Conservation (phyloP, 2,888 invertebrate species). For the Eupithecia pulchellata region DNA sequence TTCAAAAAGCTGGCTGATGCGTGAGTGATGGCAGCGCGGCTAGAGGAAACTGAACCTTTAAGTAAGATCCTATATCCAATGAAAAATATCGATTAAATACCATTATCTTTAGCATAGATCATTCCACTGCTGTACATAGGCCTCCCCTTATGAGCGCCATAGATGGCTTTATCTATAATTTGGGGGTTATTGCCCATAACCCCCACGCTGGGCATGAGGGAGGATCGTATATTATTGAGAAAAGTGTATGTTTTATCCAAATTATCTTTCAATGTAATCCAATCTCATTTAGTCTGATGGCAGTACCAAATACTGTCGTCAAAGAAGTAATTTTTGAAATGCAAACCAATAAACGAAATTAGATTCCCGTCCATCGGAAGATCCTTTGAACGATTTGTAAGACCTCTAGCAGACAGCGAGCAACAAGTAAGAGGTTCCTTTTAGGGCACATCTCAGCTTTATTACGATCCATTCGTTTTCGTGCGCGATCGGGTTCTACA, state of each 20-base stretch:
- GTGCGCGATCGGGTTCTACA: slow-evolving; percentile 55
- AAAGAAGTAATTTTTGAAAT: slow-evolving; percentile 13
- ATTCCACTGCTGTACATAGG: too few relatives aligned
- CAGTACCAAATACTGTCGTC: background rate
- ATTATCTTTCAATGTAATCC: background rate
- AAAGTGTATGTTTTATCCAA: too few relatives aligned
- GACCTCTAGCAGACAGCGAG: slow-evolving; percentile 56
- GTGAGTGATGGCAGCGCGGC: background rate
- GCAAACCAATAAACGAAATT: slow-evolving; percentile 27
- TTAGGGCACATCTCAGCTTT: slow-evolving; percentile 68
- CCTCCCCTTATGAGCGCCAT: too few relatives aligned
- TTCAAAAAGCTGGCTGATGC: background rate
- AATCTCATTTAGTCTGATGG: background rate
- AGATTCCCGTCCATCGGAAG: slow-evolving; percentile 26
- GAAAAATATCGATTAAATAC: background rate
- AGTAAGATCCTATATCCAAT: background rate
- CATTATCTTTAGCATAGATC: too few relatives aligned
- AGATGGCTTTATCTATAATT: too few relatives aligned
- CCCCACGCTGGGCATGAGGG: too few relatives aligned
- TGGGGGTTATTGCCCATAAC: too few relatives aligned
- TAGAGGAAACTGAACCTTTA: background rate
- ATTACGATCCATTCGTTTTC: slow-evolving; percentile 75
- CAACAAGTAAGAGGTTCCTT: slow-evolving; percentile 77
- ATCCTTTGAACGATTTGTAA: slow-evolving; percentile 47
- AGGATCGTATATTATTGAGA: too few relatives aligned